Base-by-base conservation (phyloP, 2,888 invertebrate genomes). In the Cistogaster globosa region DNA sequence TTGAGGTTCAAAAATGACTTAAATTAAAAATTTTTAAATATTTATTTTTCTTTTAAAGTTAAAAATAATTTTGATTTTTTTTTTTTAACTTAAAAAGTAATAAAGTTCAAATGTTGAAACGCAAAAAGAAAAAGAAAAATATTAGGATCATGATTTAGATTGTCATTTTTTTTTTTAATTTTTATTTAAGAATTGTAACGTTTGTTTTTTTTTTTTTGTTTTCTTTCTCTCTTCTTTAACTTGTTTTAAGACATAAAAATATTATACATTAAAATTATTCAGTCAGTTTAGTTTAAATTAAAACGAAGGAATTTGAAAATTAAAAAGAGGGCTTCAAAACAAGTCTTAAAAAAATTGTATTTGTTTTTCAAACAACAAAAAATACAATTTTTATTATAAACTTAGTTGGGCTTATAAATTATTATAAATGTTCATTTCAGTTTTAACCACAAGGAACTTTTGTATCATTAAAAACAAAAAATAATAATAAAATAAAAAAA, bases 191-290 rank as follows among this genome's bases (percentile, higher is more conserved):
- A 67, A 58, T 53, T 51, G 16, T 14, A 22, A 62, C 26, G 58
- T 71, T 71, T 5, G 51, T 55, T 72, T 68, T 36, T 22, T 32
- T 42, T 53, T 71, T 71, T 5, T 42, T 55, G 68, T 68, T 36
- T 22, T 32, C 32, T 53, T 48, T 36, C 9, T 60, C 53, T 77
- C 42, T 55, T 63, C 60, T 45, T 75, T 42, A 42, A 12, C 42
- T 26, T 55, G 26, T 69, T 71, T 55, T 67, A 51, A 65, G 36
- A 38, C 18, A 67, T 78, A 79, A 78, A 84, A 81, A 60, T 75
- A 85, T 81, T 48, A 75, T 53, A 78, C 82, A 85, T 85, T 85
- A 85, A 85, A 82, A 85, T 82, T 85, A 85, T 85, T 85, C 85
- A 85, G 85, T 85, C 85, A 75, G 85, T 85, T 74, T 68, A 82